Evolutionary conservation across 1,140 invertebrate genomes (phyloP).

Genomic region (Magallana ariakensis): DNA sequence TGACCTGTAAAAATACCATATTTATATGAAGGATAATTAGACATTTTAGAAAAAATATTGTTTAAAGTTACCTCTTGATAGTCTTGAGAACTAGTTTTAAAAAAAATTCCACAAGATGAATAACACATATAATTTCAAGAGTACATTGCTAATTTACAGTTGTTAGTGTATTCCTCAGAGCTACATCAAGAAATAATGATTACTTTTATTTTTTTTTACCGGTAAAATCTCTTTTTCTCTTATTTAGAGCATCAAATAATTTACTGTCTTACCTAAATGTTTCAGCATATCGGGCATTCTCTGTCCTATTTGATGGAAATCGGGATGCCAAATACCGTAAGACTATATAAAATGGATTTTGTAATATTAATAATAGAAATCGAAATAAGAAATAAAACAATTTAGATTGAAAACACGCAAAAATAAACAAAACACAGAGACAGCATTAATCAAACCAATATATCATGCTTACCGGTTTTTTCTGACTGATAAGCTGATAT

Average conservation of each 20-base stretch:
- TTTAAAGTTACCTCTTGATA: too few relatives aligned
- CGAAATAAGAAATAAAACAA: background rate
- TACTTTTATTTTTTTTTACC: too few relatives aligned
- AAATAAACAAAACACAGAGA: too few relatives aligned
- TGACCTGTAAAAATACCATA: background rate
- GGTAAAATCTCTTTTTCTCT: background rate
- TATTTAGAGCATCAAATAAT: background rate
- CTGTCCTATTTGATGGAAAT: constrained; percentile 44
- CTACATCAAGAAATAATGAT: too few relatives aligned
- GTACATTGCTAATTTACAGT: too few relatives aligned
- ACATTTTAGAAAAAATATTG: too few relatives aligned
- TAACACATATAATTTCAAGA: too few relatives aligned
- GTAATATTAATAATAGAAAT: background rate
- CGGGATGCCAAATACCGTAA: constrained; percentile 57
- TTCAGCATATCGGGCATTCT: constrained; percentile 48
- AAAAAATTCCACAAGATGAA: too few relatives aligned
- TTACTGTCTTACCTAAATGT: constrained; percentile 43
- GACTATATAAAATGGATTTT: constrained; percentile 6
- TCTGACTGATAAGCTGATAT: constrained; percentile 48
- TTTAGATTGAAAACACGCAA: background rate
- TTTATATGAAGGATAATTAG: too few relatives aligned
- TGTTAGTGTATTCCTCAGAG: too few relatives aligned
- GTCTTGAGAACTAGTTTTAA: too few relatives aligned
- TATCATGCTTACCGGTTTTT: constrained; percentile 47
- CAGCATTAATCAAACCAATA: background rate